Conservation (phyloP, 2,888 invertebrate species). For the Chloroclysta siterata region DNA sequence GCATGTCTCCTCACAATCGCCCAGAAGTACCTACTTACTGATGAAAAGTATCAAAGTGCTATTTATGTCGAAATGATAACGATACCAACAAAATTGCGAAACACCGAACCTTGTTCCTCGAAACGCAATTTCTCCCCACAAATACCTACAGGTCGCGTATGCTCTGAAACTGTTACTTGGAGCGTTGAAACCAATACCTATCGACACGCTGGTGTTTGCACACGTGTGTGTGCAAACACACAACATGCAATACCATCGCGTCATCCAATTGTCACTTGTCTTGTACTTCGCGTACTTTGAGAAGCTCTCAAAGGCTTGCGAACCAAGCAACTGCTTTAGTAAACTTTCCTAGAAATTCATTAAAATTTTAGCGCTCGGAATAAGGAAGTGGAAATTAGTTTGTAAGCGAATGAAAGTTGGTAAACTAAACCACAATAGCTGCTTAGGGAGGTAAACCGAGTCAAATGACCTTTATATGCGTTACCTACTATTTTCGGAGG, state of each 20-base stretch:
- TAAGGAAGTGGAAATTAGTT: slow-evolving; percentile 7
- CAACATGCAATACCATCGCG: slow-evolving; percentile 8
- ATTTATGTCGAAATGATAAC: too few relatives aligned
- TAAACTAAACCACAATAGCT: background rate
- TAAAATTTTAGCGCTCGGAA: slow-evolving; percentile 4
- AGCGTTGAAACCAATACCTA: slow-evolving; percentile 1
- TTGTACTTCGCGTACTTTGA: background rate
- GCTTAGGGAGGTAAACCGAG: too few relatives aligned
- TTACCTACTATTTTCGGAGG: too few relatives aligned
- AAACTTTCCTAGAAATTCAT: slow-evolving; percentile 16
- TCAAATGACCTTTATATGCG: too few relatives aligned
- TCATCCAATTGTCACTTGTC: slow-evolving; percentile 6
- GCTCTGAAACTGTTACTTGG: background rate
- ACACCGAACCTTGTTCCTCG: background rate
- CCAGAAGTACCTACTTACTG: too few relatives aligned
- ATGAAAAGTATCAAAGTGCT: too few relatives aligned
- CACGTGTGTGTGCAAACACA: slow-evolving; percentile 13
- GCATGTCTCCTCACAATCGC: too few relatives aligned
- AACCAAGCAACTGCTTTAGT: slow-evolving; percentile 10
- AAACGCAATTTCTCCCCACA: slow-evolving; percentile 10
- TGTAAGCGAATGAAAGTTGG: background rate
- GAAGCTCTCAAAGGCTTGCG: slow-evolving; percentile 4
- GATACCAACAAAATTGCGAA: too few relatives aligned
- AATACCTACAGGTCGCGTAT: background rate
- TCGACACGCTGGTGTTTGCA: slow-evolving; percentile 1